Base-by-base conservation (phyloP, 2,797 vertebrate species). In the Hippopotamyrus pictus region DNA sequence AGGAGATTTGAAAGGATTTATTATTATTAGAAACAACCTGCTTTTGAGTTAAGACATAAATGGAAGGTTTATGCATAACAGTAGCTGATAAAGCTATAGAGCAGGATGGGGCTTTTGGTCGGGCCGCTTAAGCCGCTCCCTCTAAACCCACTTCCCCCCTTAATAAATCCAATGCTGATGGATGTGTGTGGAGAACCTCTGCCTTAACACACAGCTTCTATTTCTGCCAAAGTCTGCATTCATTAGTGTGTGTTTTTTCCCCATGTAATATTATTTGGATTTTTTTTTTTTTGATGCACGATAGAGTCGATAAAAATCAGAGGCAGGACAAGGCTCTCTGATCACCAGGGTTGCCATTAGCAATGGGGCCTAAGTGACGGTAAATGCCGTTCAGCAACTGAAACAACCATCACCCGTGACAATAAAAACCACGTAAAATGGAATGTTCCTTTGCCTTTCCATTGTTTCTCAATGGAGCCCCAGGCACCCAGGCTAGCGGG, bases 251-350 rank as follows among this genome's bases (percentile, higher is more conserved):
- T 44, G 7, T 53, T 54, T 41, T 51, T 50, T 7, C 50, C 85
- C 25, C 54, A 7, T 22, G 22, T 57, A 57, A 50, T 57, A 17
- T 87, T 87, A 87, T 87, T 65, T 62, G n/a, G 7, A 87, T 62
- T 87, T 46, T 19, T 41, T 46, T 19, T 41, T 37, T 22, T 87
- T 46, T 65, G 54, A 87, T 87, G 86, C 29, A 65, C 9, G 9
- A 29, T 37, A 57, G 53, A 59, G 54, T 65, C n/a, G 25, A 46
- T 87, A 87, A 87, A 65, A 65, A 87, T 62, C 86, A 25, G 86
- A 62, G 19, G 37, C 4, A 62, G 37, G 86, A 87, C 33, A 22
- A 19, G 53, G 37, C 19, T 2, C 11, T 54, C 53, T 59, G 25
- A 37, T 87, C 33, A 37, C 86, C n/a, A 17, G 14, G 54, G 54